Evolutionary conservation across 2,888 invertebrate species (phyloP), one percentile per base, ranked within the genome.

Genomic region (Alloplasta piceator): DNA sequence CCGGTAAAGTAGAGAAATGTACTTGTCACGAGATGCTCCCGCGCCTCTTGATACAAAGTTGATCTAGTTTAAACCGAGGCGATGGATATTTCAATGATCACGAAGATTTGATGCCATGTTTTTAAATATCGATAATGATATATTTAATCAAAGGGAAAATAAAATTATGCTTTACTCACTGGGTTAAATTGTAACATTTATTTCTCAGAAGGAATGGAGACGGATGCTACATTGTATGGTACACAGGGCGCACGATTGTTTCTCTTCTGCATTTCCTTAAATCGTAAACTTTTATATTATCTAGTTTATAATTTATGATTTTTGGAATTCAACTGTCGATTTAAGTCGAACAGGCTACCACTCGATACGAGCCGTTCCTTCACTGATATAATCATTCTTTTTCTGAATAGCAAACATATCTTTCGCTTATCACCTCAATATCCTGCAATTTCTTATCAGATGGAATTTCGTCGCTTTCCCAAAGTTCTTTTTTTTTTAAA

Each of bases 121-220:
- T 26, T 26, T 26, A 26, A 26, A 26, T 2, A 26, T 2, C 26
- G 26, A 26, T 26, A 26, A 1, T 26, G 26, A 26, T 1, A 26
- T 26, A 26, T 26, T 26, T 3, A 26, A 26, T 26, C 26, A 26
- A 26, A 26, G 26, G 26, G 3, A n/a, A 67, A 64, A 61, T 39
- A 48, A 76, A 55, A 41, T 67, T 71, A 48, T 61, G 64, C 67
- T 71, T 48, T 36, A 78, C 70, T 9, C 71, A 83, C 76, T 86
- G 85, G 85, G 78, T 86, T 83, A 85, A 89, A 89, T 84, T 26
- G 26, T 87, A 86, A 86, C 82, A 86, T 89, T 89, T 89, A 89
- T 88, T 89, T 78, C 85, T 71, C 72, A 78, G 83, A 78, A 84
- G 83, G 83, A 80, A 72, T 76, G 70, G 66, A 82, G 82, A 81